Evolutionary conservation across 2,888 invertebrate species (phyloP).

Genomic region (Megastigmus dorsalis): DNA sequence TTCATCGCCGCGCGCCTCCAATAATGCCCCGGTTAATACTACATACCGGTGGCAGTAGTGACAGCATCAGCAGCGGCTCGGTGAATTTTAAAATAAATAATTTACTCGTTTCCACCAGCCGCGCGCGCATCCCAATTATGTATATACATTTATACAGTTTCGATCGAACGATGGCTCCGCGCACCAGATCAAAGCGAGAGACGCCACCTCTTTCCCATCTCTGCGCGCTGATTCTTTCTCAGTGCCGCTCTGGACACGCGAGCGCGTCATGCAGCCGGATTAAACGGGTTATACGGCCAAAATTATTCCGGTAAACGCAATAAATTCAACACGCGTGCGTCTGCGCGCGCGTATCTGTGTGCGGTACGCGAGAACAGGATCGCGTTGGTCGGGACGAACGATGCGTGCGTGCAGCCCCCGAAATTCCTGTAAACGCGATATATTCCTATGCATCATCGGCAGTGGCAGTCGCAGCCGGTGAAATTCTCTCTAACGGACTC

Average conservation of each 20-base stretch:
- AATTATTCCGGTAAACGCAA: constrained; percentile 43
- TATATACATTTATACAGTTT: too few species aligned
- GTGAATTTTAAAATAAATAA: constrained; percentile 48
- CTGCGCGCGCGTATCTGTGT: background rate
- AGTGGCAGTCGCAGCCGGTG: too few species aligned
- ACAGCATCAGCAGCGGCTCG: too few species aligned
- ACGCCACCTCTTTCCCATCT: background rate
- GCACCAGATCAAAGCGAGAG: constrained; percentile 30
- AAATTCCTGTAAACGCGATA: too few species aligned
- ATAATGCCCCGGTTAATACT: constrained; percentile 41
- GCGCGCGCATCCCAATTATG: too few species aligned
- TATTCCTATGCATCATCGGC: too few species aligned
- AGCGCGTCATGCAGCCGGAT: constrained; percentile 10
- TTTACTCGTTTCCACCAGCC: constrained; percentile 22
- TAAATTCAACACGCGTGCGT: constrained; percentile 36
- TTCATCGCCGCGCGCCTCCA: constrained; percentile 8
- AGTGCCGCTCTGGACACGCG: too few species aligned
- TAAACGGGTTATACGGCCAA: constrained; percentile 34
- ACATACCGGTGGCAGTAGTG: background rate
- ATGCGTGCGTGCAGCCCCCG: background rate
- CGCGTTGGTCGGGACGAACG: constrained; percentile 1
- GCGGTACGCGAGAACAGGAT: too few species aligned
- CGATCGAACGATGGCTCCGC: constrained; percentile 22
- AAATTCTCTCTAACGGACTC: background rate
- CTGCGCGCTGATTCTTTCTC: too few species aligned